Evolutionary conservation across 2,797 vertebrate species (phyloP).

Genomic region (Coracias cyanogaster): DNA sequence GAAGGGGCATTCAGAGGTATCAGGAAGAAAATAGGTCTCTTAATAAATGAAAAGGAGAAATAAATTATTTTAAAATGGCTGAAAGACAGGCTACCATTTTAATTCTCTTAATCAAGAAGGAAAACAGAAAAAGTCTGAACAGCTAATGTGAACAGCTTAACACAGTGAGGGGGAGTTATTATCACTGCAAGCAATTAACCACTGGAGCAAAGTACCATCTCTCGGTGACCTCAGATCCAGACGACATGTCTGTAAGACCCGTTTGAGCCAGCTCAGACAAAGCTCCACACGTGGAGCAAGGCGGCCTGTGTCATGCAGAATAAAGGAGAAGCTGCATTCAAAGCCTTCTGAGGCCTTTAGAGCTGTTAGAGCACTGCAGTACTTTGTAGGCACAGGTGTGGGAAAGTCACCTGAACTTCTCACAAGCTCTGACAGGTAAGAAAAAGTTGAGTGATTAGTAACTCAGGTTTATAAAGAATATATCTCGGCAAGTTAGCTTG

Average conservation of each 20-base stretch:
- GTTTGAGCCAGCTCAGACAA: background rate
- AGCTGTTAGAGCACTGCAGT: background rate
- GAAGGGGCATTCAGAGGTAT: background rate
- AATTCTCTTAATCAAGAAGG: background rate
- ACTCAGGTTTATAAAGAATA: background rate
- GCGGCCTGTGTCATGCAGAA: background rate
- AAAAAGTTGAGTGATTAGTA: background rate
- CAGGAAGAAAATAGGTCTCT: background rate
- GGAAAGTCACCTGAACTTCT: background rate
- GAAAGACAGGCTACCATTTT: background rate
- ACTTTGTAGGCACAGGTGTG: background rate
- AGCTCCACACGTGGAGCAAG: background rate
- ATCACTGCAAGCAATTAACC: background rate
- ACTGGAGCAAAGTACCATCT: background rate
- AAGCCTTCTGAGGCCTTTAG: background rate
- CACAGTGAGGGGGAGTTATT: background rate
- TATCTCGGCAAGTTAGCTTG: background rate
- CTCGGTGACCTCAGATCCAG: background rate
- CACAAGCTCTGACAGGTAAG: background rate
- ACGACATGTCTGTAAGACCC: rapidly evolving
- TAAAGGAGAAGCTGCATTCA: background rate
- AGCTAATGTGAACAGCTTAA: background rate
- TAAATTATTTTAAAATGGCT: slow-evolving; percentile 5
- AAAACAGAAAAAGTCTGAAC: background rate
- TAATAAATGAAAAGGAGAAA: background rate